These are phyloP conservation scores for Nasalis larvatus DNA, from an alignment of 2,113 vertebrate species.

Conservation along the genomic window DNA sequence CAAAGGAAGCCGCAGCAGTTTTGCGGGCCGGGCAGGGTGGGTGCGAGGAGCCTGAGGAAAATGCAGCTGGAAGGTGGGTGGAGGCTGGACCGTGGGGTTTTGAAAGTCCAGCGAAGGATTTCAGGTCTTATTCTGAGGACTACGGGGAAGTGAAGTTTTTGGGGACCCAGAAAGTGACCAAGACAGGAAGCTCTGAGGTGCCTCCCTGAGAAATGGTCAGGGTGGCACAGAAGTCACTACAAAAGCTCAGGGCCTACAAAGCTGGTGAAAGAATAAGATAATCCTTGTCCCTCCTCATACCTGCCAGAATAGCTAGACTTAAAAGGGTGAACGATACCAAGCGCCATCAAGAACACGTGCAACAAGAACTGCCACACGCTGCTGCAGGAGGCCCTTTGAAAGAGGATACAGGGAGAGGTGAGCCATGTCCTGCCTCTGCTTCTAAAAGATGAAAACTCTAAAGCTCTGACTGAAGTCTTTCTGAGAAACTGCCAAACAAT, in stretches of 20 bases:
- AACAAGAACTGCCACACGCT: accelerated
- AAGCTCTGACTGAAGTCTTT: neutral
- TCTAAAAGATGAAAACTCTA: neutral
- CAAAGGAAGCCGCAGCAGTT: neutral
- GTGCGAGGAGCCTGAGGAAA: neutral
- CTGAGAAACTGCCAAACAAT: neutral
- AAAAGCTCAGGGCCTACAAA: neutral
- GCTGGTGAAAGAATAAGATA: neutral
- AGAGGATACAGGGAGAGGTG: accelerated
- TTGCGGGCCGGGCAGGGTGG: accelerated
- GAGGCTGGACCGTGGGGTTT: neutral
- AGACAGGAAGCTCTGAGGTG: neutral
- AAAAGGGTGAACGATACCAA: accelerated
- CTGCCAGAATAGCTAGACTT: neutral
- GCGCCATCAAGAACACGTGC: accelerated
- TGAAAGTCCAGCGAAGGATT: neutral
- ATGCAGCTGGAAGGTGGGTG: neutral
- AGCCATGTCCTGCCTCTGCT: neutral
- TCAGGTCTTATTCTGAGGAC: neutral
- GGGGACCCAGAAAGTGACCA: neutral
- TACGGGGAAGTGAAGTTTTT: neutral
- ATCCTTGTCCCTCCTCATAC: neutral
- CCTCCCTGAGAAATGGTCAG: neutral
- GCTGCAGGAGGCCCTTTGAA: neutral
- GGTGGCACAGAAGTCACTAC: neutral